Evolutionary conservation across 2,113 vertebrate species (phyloP).

Genomic region (Rhinoderma darwinii): DNA sequence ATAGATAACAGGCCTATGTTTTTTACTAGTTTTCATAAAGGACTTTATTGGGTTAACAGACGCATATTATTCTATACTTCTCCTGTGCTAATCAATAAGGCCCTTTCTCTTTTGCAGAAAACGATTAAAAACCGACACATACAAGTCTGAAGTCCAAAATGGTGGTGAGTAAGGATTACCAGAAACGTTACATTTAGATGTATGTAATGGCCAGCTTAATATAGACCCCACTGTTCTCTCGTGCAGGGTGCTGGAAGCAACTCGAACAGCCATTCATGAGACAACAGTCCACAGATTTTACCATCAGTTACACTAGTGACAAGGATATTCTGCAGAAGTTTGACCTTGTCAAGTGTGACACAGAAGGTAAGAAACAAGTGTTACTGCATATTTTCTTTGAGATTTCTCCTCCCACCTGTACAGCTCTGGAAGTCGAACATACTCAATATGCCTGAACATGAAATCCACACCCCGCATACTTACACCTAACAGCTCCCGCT

Average conservation of each 20-base stretch:
- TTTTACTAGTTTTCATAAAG: not conserved
- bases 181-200: not conserved
- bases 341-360: slow-evolving; percentile 81
- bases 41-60: not conserved
- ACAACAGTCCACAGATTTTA: slow-evolving; percentile 84
- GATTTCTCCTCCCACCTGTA: not conserved
- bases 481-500: not conserved
- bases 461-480: slow-evolving; percentile 32
- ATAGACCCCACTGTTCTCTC: not conserved
- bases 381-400: not conserved
- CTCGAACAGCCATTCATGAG: slow-evolving; percentile 82
- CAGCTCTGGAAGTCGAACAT: not conserved
- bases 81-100: not conserved
- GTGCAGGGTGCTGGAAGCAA: slow-evolving; percentile 85
- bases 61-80: not conserved
- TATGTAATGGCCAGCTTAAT: not conserved
- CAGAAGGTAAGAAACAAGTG: slow-evolving; percentile 75
- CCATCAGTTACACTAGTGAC: slow-evolving; percentile 80
- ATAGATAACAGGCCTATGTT: not conserved
- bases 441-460: slow-evolving; percentile 35
- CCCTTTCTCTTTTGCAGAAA: slow-evolving; percentile 66
- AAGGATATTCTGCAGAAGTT: slow-evolving; percentile 81
- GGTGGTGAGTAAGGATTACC: slow-evolving; percentile 73
- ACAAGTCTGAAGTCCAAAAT: slow-evolving; percentile 74
- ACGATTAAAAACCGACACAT: slow-evolving; percentile 78